Evolutionary conservation across 1,140 invertebrate species (phyloP).

Genomic region (Aphidius gifuensis): DNA sequence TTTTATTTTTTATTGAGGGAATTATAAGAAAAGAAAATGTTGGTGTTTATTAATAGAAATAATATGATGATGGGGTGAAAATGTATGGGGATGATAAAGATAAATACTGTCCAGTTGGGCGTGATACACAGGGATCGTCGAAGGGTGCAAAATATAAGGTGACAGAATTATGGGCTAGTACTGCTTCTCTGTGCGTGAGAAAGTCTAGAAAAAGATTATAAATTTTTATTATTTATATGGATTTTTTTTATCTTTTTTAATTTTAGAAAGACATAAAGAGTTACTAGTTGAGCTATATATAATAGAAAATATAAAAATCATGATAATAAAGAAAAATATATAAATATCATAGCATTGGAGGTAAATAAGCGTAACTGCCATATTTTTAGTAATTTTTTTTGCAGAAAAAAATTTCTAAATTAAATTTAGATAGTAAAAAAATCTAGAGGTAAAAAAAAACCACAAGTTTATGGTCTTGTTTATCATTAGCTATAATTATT

Average conservation of each 20-base stretch:
- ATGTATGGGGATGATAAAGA: constrained; percentile 7
- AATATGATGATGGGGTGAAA: constrained; percentile 16
- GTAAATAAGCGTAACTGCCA: too few species aligned
- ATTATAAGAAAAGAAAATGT: constrained; percentile 17
- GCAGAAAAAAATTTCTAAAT: too few species aligned
- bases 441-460: too few species aligned
- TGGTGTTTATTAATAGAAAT: constrained; percentile 23
- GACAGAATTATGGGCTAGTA: constrained; percentile 10
- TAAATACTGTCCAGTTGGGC: constrained; percentile 17
- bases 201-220: constrained; percentile 13
- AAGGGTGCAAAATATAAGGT: constrained; percentile 23
- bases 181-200: constrained; percentile 20
- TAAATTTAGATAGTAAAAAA: too few species aligned
- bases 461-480: too few species aligned
- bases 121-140: constrained; percentile 15
- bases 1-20: too few species aligned
- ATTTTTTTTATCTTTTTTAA: background rate
- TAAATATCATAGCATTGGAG: too few species aligned
- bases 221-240: constrained; percentile 16
- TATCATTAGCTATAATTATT: too few species aligned
- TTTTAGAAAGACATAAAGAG: background rate
- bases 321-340: background rate
- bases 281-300: background rate
- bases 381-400: too few species aligned
- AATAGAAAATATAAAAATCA: background rate